Percentiles rank a stretch among this genome's conserved stretches.
Conservation (phyloP, 1,140 invertebrate genomes). For the Apis florea region DNA sequence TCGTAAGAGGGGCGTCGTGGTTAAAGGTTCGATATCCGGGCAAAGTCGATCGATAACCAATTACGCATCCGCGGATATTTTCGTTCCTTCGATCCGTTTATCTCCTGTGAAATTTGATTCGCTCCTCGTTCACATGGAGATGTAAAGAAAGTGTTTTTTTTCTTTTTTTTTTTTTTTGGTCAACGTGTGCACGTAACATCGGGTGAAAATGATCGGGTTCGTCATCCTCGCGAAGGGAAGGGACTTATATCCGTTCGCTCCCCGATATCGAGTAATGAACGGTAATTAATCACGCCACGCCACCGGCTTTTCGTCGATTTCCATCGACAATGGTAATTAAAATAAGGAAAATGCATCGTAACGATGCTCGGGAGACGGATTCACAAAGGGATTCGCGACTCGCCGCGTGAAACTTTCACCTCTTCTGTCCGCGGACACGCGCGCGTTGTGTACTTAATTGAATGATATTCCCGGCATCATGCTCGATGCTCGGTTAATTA, state of each 20-base stretch:
- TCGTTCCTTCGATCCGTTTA: conserved; percentile 8
- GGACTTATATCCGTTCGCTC: background rate
- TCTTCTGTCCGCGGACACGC: conserved; percentile 49
- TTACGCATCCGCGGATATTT: conserved; percentile 10
- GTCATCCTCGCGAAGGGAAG: conserved; percentile 21
- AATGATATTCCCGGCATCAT: conserved; percentile 65
- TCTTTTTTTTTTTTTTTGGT: too few species aligned
- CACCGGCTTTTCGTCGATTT: conserved; percentile 27
- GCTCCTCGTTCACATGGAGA: conserved; percentile 21
- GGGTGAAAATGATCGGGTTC: conserved; percentile 38
- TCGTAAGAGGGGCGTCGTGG: background rate
- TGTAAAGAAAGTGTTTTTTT: too few species aligned
- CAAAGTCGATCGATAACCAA: conserved; percentile 2
- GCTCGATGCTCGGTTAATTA: conserved; percentile 58
- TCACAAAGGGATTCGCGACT: conserved; percentile 8
- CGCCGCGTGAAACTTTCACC: conserved; percentile 49
- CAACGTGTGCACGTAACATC: conserved; percentile 28
- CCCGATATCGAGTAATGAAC: conserved; percentile 14
- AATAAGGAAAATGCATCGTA: background rate
- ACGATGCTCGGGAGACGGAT: background rate
- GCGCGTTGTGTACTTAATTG: conserved; percentile 57
- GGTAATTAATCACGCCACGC: conserved; percentile 46
- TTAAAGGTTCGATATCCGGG: background rate
- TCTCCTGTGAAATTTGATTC: background rate
- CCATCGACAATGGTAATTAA: conserved; percentile 28